Conservation (phyloP, 2,888 invertebrate genomes). For the Cerceris ruficornis region DNA sequence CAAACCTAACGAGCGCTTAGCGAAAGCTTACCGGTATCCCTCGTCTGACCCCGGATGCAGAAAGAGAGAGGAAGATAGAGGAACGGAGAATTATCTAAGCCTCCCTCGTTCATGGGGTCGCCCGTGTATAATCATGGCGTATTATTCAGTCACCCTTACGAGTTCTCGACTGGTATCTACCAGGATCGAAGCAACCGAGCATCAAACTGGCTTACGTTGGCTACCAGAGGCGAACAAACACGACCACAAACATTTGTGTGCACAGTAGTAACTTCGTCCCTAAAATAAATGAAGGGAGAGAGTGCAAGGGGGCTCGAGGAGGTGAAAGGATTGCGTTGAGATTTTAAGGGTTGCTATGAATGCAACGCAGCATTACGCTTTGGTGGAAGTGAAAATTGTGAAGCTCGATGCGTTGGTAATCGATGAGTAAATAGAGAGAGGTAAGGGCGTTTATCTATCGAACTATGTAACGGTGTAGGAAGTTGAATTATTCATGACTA, state of each 20-base stretch:
- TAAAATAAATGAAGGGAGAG: constrained; percentile 47
- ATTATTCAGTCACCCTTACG: constrained; percentile 68
- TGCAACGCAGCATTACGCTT: constrained; percentile 48
- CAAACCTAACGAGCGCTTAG: constrained; percentile 57
- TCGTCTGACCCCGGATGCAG: constrained; percentile 6
- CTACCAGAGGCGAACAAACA: constrained; percentile 68
- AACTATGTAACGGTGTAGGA: too few relatives aligned
- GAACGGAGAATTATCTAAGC: constrained; percentile 45
- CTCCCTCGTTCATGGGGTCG: constrained; percentile 55
- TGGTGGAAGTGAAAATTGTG: constrained; percentile 47
- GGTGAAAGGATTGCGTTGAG: constrained; percentile 27
- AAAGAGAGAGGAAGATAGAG: too few relatives aligned
- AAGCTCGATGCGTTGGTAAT: constrained; percentile 25
- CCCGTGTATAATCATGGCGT: constrained; percentile 68
- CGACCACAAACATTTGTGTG: constrained; percentile 73
- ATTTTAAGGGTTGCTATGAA: constrained; percentile 44
- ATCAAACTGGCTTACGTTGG: constrained; percentile 79
- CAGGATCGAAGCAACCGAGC: constrained; percentile 76
- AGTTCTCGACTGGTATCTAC: constrained; percentile 69
- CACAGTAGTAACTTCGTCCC: constrained; percentile 60
- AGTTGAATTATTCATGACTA: too few relatives aligned
- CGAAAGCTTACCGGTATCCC: constrained; percentile 40
- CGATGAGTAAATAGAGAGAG: constrained; percentile 16
- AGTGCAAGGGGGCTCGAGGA: constrained; percentile 14
- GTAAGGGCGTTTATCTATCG: constrained; percentile 2